Evolutionary conservation across 2,113 vertebrate species (phyloP).

Genomic region (Oryzias curvinotus): DNA sequence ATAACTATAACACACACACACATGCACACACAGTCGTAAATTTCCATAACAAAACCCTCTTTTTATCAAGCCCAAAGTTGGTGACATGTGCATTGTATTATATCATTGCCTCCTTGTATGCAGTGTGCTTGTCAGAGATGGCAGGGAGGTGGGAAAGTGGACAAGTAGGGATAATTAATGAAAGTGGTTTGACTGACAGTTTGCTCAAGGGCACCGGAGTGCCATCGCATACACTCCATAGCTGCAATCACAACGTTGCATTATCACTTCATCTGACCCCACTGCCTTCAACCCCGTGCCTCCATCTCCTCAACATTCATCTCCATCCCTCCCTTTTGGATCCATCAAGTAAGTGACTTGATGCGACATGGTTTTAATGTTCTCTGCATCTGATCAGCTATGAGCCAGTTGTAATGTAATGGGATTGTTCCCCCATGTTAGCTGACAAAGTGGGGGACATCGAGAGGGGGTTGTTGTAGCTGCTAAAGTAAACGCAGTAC

Average conservation of each 20-base stretch:
- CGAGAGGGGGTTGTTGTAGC: constrained; percentile 41
- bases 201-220: constrained; percentile 73
- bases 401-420: constrained; percentile 65
- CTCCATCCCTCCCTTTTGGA: constrained; percentile 42
- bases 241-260: constrained; percentile 49
- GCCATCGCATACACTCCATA: constrained; percentile 45
- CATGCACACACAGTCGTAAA: constrained; percentile 2
- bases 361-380: constrained; percentile 75
- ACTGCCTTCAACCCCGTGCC: constrained; percentile 17
- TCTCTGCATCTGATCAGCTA: constrained; percentile 68
- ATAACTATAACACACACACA: constrained; percentile 22
- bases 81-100: constrained; percentile 45
- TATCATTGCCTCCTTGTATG: constrained; percentile 30
- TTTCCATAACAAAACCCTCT: constrained; percentile 33
- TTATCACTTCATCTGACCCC: constrained; percentile 41
- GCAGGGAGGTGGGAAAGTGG: constrained; percentile 31
- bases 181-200: constrained; percentile 80
- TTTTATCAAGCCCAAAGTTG: constrained; percentile 39
- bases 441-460: constrained; percentile 49
- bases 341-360: constrained; percentile 70
- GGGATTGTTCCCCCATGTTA: constrained; percentile 71
- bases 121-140: constrained; percentile 44
- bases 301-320: constrained; percentile 23
- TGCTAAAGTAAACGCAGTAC: constrained; percentile 55
- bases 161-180: constrained; percentile 71